Conservation (phyloP, 2,888 invertebrate genomes). For the Axea sp. region DNA sequence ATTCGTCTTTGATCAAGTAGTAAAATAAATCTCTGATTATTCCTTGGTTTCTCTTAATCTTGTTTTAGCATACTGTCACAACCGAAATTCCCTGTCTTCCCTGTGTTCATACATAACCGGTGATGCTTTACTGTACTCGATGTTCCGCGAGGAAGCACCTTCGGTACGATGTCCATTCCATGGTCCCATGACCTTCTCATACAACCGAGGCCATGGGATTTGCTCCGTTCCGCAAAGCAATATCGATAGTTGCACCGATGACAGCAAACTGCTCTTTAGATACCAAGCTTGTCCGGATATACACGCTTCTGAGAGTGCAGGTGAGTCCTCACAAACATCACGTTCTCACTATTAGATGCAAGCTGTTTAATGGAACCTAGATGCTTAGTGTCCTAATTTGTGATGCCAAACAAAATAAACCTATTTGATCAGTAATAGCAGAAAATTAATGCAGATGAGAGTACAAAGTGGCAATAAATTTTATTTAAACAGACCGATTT, state of each 20-base stretch:
- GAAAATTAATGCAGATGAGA: conserved; percentile 29
- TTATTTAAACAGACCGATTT: conserved; percentile 14
- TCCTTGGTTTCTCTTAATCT: no score
- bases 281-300: conserved; percentile 97
- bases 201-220: conserved; percentile 94
- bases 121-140: conserved; percentile 92
- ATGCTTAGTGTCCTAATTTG: conserved; percentile 28
- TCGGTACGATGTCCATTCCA: conserved; percentile 93
- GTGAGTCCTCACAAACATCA: conserved; percentile 80
- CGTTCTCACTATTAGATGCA: conserved; percentile 31
- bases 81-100: conserved; percentile 87
- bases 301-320: conserved; percentile 93
- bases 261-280: conserved; percentile 91
- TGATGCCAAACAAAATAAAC: conserved; percentile 29
- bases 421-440: conserved; percentile 27
- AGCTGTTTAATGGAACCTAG: conserved; percentile 40
- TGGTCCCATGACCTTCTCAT: conserved; percentile 92
- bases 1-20: no score
- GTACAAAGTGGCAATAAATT: neutral
- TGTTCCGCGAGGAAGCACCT: conserved; percentile 92
- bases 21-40: no score
- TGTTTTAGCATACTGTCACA: conserved; percentile 87
- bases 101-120: conserved; percentile 93
- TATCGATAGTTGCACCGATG: conserved; percentile 96
- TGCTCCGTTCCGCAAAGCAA: conserved; percentile 94